Base-by-base conservation (phyloP, 2,797 vertebrate species). In the Serranus cabrilla region DNA sequence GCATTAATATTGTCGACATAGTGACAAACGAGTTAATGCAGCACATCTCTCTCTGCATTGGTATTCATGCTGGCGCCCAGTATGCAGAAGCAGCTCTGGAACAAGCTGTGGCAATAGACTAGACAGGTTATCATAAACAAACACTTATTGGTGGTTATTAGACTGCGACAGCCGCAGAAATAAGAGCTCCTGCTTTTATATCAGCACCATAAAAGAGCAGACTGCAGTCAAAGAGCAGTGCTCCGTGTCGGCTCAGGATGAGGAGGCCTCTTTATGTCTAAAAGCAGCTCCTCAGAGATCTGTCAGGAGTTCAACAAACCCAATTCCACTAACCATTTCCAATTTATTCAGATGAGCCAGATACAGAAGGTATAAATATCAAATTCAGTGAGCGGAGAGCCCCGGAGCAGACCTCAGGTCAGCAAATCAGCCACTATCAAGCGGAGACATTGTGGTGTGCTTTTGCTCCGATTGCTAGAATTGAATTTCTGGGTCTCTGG, bases 11-110 rank as follows among this genome's bases (percentile, higher is more conserved):
- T 49, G 81, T 65, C 11, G 63, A 81, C 78, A 60, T 1, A 20
- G 75, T 77, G 84, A 87, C 84, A 79, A 81, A 84, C 56, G 37
- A 74, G 74, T 74, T n/a, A 72, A 81, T 18, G 82, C 80, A 34
- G 37, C 75, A 52, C 73, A 39, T 60, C 49, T 49, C 56, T 50
- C 61, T 76, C 45, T 14, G 58, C 76, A 71, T 81, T 72, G 77
- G 39, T 76, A 82, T 86, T 84, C 65, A 65, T 37, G 68, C 52
- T 17, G 6, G 20, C 0, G 39, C 63, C 40, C 40, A 16, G 71
- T 68, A 51, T 69, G 47, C 70, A 72, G 76, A 49, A 57, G 74
- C 61, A 23, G 65, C 62, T 79, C 74, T 5, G 72, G 79, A 82
- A 82, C 62, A 49, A 78, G 71, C 49, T 20, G 63, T 21, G 61